Conservation (phyloP, 2,888 invertebrate species). For the Limnephilus lunatus region DNA sequence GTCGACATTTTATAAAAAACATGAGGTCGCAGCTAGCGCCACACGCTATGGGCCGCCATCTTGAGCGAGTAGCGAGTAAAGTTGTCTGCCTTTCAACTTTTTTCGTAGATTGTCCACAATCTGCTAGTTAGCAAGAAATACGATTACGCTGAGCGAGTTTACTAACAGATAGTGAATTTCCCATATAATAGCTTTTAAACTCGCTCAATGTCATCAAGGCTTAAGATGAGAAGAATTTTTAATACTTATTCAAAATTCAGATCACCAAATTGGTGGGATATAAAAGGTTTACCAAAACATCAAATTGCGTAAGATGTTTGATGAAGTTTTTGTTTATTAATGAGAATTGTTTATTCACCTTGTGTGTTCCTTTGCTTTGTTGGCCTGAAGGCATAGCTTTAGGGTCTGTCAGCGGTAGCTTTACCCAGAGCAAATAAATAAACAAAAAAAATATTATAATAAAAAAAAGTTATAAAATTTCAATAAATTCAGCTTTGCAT, state of each 20-base stretch:
- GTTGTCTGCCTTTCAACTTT: too few relatives aligned
- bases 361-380: background rate
- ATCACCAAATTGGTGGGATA: background rate
- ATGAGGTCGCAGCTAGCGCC: too few relatives aligned
- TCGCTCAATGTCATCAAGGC: too few relatives aligned
- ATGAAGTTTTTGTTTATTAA: background rate
- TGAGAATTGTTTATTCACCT: background rate
- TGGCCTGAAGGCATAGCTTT: slow-evolving; percentile 2
- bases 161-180: too few relatives aligned
- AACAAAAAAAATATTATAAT: background rate
- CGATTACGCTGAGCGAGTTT: too few relatives aligned
- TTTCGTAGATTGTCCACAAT: too few relatives aligned
- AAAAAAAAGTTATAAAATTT: background rate
- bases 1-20: too few relatives aligned
- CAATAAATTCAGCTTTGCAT: background rate
- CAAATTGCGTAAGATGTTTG: background rate
- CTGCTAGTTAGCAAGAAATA: too few relatives aligned
- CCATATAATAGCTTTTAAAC: too few relatives aligned
- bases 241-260: background rate
- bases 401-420: slow-evolving; percentile 2
- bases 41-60: too few relatives aligned
- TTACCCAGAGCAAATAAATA: background rate
- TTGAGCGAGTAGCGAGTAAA: too few relatives aligned
- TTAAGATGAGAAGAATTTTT: background rate
- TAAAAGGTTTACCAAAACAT: background rate